Percentiles rank a stretch among this genome's conserved stretches.
Evolutionary conservation across 2,888 invertebrate genomes (phyloP).

Genomic region (Tetheella fluctuosa): DNA sequence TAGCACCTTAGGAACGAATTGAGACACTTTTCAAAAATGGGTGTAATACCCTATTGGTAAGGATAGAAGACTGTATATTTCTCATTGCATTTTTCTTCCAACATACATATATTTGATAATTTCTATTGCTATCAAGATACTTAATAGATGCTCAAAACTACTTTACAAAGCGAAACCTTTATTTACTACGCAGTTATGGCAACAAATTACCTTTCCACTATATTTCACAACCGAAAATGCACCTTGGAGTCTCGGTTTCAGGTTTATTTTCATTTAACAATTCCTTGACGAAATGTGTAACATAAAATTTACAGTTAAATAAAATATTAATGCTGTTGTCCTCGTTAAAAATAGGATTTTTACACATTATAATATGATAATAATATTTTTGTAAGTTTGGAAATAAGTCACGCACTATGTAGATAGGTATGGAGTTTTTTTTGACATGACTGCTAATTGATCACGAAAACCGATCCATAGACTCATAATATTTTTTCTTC

Average conservation of each 20-base stretch:
- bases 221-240: conserved; percentile 21
- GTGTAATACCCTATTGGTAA: too few relatives aligned
- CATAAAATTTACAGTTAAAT: conserved; percentile 6
- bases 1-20: too few relatives aligned
- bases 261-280: conserved; percentile 5
- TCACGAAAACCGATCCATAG: not conserved
- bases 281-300: not conserved
- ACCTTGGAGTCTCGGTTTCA: conserved; percentile 14
- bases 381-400: not conserved
- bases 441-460: too few relatives aligned
- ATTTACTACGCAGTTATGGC: conserved; percentile 48
- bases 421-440: too few relatives aligned
- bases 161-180: conserved; percentile 42
- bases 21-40: too few relatives aligned
- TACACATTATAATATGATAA: not conserved
- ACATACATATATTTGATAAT: not conserved
- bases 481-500: not conserved
- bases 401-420: too few relatives aligned
- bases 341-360: not conserved
- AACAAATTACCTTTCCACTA: conserved; percentile 43
- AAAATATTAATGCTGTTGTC: not conserved
- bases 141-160: conserved; percentile 26
- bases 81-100: not conserved
- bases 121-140: conserved; percentile 16
- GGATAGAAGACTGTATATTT: too few relatives aligned